Conservation (phyloP, 2,113 vertebrate species). For the Misgurnus anguillicaudatus region DNA sequence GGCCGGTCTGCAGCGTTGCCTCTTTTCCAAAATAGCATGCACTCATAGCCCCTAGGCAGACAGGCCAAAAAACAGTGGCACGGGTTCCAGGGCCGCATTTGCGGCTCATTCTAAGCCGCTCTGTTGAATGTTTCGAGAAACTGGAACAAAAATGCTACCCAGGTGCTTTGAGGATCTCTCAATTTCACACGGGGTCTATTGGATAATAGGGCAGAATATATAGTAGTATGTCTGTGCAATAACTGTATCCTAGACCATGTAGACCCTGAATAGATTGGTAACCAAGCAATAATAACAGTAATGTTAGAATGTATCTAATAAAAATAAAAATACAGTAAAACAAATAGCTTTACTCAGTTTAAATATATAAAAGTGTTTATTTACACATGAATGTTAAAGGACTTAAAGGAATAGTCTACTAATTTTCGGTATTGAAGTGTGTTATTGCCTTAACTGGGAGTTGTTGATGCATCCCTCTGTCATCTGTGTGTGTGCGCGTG, state of each 20-base stretch:
- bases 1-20: slow-evolving; percentile 63
- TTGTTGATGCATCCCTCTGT: no score
- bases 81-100: slow-evolving; percentile 44
- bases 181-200: neutral
- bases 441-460: no score
- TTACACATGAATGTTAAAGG: neutral
- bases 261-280: neutral
- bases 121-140: slow-evolving; percentile 27
- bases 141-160: slow-evolving; percentile 35
- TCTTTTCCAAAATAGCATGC: slow-evolving; percentile 69
- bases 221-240: neutral
- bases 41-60: slow-evolving; percentile 45
- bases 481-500: no score
- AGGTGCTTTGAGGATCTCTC: slow-evolving; percentile 20
- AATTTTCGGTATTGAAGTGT: no score
- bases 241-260: neutral
- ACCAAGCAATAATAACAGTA: neutral
- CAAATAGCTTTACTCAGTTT: neutral
- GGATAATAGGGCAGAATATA: neutral
- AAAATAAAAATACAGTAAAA: neutral
- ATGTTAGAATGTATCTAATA: neutral
- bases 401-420: no score
- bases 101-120: slow-evolving; percentile 32
- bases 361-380: neutral
- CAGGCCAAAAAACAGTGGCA: slow-evolving; percentile 45